phyloP scores from a whole-genome alignment of 2,888 invertebrate genomes.

The Orthonychiurus folsomi region DNA sequence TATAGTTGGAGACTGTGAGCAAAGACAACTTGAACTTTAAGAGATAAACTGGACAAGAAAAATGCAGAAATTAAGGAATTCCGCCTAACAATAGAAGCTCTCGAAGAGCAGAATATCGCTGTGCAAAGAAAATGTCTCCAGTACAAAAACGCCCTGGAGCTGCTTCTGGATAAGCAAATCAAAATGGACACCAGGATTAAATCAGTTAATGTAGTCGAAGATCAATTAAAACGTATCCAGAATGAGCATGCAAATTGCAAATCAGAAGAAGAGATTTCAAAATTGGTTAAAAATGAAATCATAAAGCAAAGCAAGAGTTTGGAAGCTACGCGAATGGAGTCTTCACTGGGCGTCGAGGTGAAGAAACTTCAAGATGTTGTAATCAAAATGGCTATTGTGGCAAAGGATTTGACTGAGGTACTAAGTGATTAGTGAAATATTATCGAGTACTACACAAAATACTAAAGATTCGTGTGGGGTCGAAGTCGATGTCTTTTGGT shows the following conservation, averaged over 20 bases:
- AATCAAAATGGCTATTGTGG: slow-evolving; percentile 31
- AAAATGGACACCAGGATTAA: slow-evolving; percentile 27
- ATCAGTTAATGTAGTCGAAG: slow-evolving; percentile 17
- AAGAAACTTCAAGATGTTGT: slow-evolving; percentile 22
- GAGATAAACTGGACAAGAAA: slow-evolving; percentile 22
- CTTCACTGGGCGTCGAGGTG: too few species aligned
- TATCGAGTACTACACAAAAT: too few species aligned
- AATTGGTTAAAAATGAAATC: slow-evolving; percentile 5
- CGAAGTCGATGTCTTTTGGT: too few species aligned
- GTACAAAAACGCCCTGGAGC: slow-evolving; percentile 25
- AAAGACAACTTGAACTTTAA: slow-evolving; percentile 25
- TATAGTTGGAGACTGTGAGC: slow-evolving; percentile 3
- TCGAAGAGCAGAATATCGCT: slow-evolving; percentile 31
- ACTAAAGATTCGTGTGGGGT: too few species aligned
- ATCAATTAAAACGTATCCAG: slow-evolving; percentile 21
- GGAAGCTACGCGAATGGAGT: background rate
- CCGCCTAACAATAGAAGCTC: slow-evolving; percentile 30
- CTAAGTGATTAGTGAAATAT: background rate
- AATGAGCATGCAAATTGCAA: slow-evolving; percentile 26
- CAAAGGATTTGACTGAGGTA: slow-evolving; percentile 35
- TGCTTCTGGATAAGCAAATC: slow-evolving; percentile 28
- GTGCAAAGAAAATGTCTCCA: slow-evolving; percentile 31
- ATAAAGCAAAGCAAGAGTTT: background rate
- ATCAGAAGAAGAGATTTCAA: slow-evolving; percentile 21
- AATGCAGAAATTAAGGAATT: slow-evolving; percentile 20